Evolutionary conservation across 2,113 vertebrate species (phyloP), one percentile per base, ranked within the genome.

Genomic region (Gambusia holbrooki): DNA sequence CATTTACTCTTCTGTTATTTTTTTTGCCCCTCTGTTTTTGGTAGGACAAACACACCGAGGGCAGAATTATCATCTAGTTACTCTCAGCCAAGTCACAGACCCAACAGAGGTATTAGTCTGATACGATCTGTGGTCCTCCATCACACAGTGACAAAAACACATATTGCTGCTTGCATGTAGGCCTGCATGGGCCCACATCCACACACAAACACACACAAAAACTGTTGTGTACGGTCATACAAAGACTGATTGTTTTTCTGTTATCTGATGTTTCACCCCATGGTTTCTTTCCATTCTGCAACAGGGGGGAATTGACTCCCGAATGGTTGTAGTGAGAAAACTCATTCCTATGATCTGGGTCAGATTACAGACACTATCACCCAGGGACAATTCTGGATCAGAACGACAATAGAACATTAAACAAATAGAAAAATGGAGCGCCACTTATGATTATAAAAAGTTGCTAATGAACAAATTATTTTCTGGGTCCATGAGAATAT

Each of bases 221-320:
- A 67, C 64, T 79, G 22, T n/a, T 83, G 76, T 86, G 81, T 88
- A 85, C 82, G 74, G 82, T 82, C 83, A 82, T 80, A 80, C 80
- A 86, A 81, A 88, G 85, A 88, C 76, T 87, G 89, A 94, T 91
- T 93, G 90, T 91, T 84, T 84, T 71, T 74, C 28, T 22, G 79
- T 92, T 93, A 95, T 94, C 93, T 93, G 92, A 92, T 92, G 84
- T 81, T 89, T 80, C 75, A 89, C 82, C 80, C 80, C 83, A 89
- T 89, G 83, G 83, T 90, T 92, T 92, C 88, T 90, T 90, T 87
- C 81, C 79, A 85, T 84, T 87, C 74, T 79, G 71, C 12, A 14
- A 79, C 85, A 58, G n/a, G 63, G 61, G 76, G 86, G 88, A 90
- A 92, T 90, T 89, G 90, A 93, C 88, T 87, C 37, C 51, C 60